phyloP scores from a whole-genome alignment of 2,113 vertebrate species.

The Phylloscopus trochilus region DNA sequence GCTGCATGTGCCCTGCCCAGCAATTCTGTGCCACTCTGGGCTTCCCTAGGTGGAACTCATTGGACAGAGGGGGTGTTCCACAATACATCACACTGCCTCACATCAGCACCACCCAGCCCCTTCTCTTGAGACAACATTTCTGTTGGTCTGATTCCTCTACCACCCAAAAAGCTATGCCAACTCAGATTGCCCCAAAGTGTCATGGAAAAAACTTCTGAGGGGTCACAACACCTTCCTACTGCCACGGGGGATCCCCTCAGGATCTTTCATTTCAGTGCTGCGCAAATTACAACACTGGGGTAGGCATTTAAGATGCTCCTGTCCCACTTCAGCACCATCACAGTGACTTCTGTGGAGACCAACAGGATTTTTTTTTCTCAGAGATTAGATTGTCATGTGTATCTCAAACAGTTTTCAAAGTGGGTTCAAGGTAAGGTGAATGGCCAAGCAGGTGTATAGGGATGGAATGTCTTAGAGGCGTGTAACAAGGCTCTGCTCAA shows the following conservation, averaged over 20 bases:
- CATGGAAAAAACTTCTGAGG: neutral
- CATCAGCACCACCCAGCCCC: too few species aligned
- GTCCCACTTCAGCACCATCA: neutral
- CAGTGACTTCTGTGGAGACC: neutral
- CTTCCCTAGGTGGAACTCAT: neutral
- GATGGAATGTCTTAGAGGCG: neutral
- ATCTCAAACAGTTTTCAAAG: neutral
- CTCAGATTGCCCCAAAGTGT: neutral
- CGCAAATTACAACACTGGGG: rapidly evolving
- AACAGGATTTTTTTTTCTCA: neutral
- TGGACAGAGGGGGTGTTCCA: neutral
- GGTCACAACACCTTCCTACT: neutral
- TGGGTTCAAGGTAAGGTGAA: neutral
- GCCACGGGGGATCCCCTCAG: neutral
- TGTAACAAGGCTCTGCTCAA: neutral
- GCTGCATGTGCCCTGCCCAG: neutral
- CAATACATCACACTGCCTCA: neutral
- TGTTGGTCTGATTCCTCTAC: neutral
- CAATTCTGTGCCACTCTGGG: neutral
- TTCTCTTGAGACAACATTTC: neutral
- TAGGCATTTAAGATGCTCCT: neutral
- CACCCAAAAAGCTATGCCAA: neutral
- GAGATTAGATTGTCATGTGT: neutral
- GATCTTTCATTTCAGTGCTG: neutral
- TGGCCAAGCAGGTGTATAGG: rapidly evolving